Evolutionary conservation across 2,888 invertebrate species (phyloP).

Genomic region (Apodemia mormo): DNA sequence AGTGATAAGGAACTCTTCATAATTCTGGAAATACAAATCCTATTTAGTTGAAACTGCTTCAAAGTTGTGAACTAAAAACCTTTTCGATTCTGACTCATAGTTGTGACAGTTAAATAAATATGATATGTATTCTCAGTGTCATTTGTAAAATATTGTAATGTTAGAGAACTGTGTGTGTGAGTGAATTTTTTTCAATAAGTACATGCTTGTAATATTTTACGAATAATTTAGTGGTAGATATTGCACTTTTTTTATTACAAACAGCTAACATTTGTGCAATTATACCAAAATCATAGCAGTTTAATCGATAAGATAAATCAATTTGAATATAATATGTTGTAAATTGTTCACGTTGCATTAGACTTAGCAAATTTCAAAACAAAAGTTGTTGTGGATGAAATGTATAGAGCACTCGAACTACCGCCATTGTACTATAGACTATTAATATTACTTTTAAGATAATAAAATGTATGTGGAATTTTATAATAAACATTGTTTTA

Average conservation of each 20-base stretch:
- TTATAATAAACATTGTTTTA: not conserved
- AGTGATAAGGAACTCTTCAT: constrained; percentile 7
- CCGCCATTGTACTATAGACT: constrained; percentile 1
- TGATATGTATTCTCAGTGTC: constrained; percentile 7
- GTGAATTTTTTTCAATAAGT: not conserved
- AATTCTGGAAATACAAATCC: constrained; percentile 12
- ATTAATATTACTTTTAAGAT: constrained; percentile 3
- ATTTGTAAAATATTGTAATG: constrained; percentile 1
- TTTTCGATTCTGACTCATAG: not conserved
- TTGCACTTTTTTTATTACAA: not conserved
- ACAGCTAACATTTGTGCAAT: not conserved
- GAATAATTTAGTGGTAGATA: not conserved
- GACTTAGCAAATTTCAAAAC: not conserved
- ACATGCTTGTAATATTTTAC: not conserved
- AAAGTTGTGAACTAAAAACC: not conserved
- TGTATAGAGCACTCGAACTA: not conserved
- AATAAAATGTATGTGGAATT: constrained; percentile 5
- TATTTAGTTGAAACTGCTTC: not conserved
- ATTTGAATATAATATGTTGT: not conserved
- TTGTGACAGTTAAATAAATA: not conserved
- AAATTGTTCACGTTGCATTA: not conserved
- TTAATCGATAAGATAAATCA: not conserved
- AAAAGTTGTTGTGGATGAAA: not conserved
- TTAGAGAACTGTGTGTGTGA: constrained; percentile 9
- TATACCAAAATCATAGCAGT: not conserved